A percentile compares a stretch with the other conserved stretches of the same genome.
Conservation (phyloP, 2,113 vertebrate species). For the Heterocephalus glaber region DNA sequence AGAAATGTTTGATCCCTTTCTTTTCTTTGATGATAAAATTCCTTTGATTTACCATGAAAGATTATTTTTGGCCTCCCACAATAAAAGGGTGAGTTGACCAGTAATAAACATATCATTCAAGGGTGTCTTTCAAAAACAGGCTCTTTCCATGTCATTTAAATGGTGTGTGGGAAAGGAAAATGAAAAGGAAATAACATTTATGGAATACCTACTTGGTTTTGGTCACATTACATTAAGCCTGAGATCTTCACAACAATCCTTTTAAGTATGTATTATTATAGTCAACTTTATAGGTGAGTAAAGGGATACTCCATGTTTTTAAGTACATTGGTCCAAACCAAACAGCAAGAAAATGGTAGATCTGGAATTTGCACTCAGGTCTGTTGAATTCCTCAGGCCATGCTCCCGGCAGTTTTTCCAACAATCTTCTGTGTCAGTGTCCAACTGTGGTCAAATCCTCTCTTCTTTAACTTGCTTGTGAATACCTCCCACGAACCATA, state of each 20-base stretch:
- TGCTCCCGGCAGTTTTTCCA: neutral
- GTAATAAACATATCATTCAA: conserved; percentile 67
- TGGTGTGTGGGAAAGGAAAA: conserved; percentile 55
- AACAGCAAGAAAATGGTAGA: conserved; percentile 25
- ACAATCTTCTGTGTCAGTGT: neutral
- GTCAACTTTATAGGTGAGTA: conserved; percentile 54
- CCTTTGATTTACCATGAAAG: conserved; percentile 74
- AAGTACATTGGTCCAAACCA: conserved; percentile 30
- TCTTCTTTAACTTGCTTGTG: conserved; percentile 43
- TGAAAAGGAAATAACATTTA: conserved; percentile 43
- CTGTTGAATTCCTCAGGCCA: conserved; percentile 34
- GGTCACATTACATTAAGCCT: neutral
- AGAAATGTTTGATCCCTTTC: conserved; percentile 63
- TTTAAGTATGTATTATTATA: conserved; percentile 42
- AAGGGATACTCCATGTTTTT: conserved; percentile 5
- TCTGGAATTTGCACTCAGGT: conserved; percentile 46
- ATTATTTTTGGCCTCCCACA: conserved; percentile 65
- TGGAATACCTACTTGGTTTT: conserved; percentile 33
- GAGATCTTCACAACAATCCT: neutral
- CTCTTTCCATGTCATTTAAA: conserved; percentile 62
- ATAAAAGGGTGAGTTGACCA: conserved; percentile 71
- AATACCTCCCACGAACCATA: conserved; percentile 55
- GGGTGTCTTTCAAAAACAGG: conserved; percentile 51
- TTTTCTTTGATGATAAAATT: conserved; percentile 72
- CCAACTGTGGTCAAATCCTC: conserved; percentile 44